Evolutionary conservation across 1,140 invertebrate genomes (phyloP).

Genomic region (Zaprionus africanus): DNA sequence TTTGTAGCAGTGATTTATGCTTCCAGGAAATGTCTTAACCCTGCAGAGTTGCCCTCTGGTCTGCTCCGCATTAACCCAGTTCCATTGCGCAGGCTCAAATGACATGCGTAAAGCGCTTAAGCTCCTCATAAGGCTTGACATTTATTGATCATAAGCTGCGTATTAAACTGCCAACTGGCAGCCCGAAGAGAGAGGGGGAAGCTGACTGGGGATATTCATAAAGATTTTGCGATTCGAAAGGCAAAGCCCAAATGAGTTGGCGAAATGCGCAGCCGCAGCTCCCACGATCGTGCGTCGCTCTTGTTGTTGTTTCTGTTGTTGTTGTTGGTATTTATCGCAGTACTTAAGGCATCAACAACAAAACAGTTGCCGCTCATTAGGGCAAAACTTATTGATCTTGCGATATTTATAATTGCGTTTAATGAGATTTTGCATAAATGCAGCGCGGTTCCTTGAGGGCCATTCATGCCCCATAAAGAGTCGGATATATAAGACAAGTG

Average conservation of each 20-base stretch:
- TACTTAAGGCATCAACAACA: slow-evolving; percentile 49
- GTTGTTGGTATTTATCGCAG: slow-evolving; percentile 40
- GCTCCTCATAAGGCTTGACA: slow-evolving; percentile 64
- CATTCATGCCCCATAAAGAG: neutral
- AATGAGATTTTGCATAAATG: slow-evolving; percentile 60
- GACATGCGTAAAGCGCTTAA: slow-evolving; percentile 41
- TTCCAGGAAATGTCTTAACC: slow-evolving; percentile 58
- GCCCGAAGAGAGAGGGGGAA: neutral
- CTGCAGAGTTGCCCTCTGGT: slow-evolving; percentile 9
- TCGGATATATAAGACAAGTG: neutral
- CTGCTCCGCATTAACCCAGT: slow-evolving; percentile 62
- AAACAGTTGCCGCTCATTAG: slow-evolving; percentile 55
- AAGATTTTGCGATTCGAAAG: slow-evolving; percentile 38
- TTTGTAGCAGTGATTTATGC: slow-evolving; percentile 50
- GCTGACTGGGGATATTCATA: slow-evolving; percentile 54
- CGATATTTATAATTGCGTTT: slow-evolving; percentile 45
- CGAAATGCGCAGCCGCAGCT: slow-evolving; percentile 54
- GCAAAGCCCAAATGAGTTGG: slow-evolving; percentile 51
- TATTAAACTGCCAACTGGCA: slow-evolving; percentile 66
- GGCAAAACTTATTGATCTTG: slow-evolving; percentile 36
- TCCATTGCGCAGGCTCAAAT: slow-evolving; percentile 25
- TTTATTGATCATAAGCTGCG: slow-evolving; percentile 82
- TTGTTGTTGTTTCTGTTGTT: slow-evolving; percentile 21
- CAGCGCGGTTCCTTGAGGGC: slow-evolving; percentile 12
- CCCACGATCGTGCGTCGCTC: slow-evolving; percentile 54